Percentiles rank a stretch among this genome's conserved stretches.
These are phyloP conservation scores for Ia io DNA, from an alignment of 2,113 vertebrate genomes.

Conservation along the genomic window DNA sequence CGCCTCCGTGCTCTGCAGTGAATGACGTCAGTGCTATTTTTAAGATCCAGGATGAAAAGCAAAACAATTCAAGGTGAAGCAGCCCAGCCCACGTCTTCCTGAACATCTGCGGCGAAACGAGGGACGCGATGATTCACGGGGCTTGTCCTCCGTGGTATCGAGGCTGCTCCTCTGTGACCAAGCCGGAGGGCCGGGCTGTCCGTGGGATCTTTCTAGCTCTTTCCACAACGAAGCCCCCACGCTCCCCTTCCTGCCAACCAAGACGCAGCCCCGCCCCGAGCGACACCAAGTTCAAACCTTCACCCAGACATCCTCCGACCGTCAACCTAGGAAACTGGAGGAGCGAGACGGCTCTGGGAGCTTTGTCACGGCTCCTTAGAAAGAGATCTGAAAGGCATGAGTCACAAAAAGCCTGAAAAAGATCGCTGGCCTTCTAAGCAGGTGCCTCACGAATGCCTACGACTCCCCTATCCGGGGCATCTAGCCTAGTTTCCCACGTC, in stretches of 20 bases:
- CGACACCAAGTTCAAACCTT: background rate
- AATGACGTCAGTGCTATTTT: background rate
- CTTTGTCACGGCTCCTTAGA: background rate
- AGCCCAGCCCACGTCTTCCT: background rate
- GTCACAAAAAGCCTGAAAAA: background rate
- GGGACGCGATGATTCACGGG: conserved; percentile 31
- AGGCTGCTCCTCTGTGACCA: background rate
- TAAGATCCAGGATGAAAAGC: background rate
- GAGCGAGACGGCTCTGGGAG: background rate
- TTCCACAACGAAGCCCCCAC: background rate
- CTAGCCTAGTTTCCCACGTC: conserved; percentile 36
- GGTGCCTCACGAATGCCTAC: background rate
- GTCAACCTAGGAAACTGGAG: conserved; percentile 24
- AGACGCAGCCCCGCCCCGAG: conserved; percentile 24
- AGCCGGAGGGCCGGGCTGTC: background rate
- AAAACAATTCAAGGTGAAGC: background rate
- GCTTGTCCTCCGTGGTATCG: background rate
- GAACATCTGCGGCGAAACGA: background rate
- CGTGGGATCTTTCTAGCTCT: background rate
- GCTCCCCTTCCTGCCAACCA: background rate
- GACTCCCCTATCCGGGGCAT: background rate
- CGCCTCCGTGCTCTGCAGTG: background rate
- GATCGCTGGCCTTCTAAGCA: background rate
- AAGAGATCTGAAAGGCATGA: background rate
- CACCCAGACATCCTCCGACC: background rate